These are phyloP conservation scores for Scarus forsteni DNA, from an alignment of 2,797 vertebrate species.

Conservation along the genomic window DNA sequence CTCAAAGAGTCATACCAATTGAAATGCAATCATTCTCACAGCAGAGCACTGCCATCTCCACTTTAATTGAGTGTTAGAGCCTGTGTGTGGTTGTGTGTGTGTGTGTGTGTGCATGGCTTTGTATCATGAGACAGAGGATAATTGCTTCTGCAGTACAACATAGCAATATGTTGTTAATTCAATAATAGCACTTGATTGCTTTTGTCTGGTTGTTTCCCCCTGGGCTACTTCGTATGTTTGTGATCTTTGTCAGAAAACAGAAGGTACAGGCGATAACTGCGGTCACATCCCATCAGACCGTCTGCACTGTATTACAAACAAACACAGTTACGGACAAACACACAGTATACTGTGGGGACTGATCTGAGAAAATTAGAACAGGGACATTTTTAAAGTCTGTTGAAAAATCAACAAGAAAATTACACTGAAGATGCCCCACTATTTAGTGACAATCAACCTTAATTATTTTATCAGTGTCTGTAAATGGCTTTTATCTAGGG, in stretches of 20 bases:
- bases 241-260: slow-evolving; percentile 64
- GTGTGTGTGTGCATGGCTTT: slow-evolving; percentile 49
- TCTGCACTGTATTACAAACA: slow-evolving; percentile 38
- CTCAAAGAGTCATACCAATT: slow-evolving; percentile 76
- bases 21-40: slow-evolving; percentile 81
- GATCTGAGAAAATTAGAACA: slow-evolving; percentile 49
- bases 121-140: slow-evolving; percentile 77
- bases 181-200: slow-evolving; percentile 80
- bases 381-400: slow-evolving; percentile 48
- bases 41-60: slow-evolving; percentile 62
- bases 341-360: slow-evolving; percentile 12
- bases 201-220: slow-evolving; percentile 75
- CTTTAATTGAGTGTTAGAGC: slow-evolving; percentile 76
- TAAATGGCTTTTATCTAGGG: slow-evolving; percentile 28
- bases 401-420: slow-evolving; percentile 57
- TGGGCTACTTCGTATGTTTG: slow-evolving; percentile 59
- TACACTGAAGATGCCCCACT: slow-evolving; percentile 46
- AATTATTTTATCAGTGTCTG: slow-evolving; percentile 37
- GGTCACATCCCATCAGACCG: slow-evolving; percentile 48
- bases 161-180: slow-evolving; percentile 79
- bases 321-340: slow-evolving; percentile 3
- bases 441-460: slow-evolving; percentile 43
- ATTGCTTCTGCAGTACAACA: slow-evolving; percentile 78
- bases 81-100: no score
- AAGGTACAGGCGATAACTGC: slow-evolving; percentile 61